A percentile compares a stretch with the other conserved stretches of the same genome.
These are phyloP conservation scores for Athene noctua DNA, from an alignment of 2,113 vertebrate genomes.

Conservation along the genomic window DNA sequence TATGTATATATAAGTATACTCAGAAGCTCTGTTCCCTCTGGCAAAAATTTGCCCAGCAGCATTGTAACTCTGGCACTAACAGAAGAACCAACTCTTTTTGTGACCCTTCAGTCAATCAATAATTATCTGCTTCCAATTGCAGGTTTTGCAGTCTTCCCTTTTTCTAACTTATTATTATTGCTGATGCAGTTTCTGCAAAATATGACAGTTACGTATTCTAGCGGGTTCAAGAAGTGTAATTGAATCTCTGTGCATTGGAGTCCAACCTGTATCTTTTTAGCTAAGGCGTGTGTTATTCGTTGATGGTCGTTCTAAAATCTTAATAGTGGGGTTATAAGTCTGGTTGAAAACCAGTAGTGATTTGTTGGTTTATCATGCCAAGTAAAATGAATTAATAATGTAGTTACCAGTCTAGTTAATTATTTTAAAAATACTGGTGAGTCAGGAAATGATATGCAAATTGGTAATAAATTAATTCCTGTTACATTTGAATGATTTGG, in stretches of 20 bases:
- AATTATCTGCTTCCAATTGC: not conserved
- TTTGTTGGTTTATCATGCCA: slow-evolving; percentile 46
- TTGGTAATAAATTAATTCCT: slow-evolving; percentile 21
- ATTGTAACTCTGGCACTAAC: not conserved
- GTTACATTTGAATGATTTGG: not conserved
- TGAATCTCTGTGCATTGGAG: not conserved
- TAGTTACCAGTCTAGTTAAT: slow-evolving; percentile 52
- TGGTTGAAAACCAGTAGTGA: slow-evolving; percentile 18
- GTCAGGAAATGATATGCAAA: slow-evolving; percentile 25
- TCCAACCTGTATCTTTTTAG: not conserved
- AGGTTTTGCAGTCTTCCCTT: not conserved
- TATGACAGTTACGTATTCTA: not conserved
- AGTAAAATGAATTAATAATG: slow-evolving; percentile 45
- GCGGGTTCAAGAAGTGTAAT: not conserved
- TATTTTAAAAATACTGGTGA: slow-evolving; percentile 33
- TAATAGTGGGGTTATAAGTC: slow-evolving; percentile 5
- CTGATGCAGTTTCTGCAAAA: slow-evolving; percentile 29
- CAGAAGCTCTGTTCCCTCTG: not conserved
- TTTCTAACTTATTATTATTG: not conserved
- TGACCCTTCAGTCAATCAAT: not conserved
- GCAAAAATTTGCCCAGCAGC: not conserved
- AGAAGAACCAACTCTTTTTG: not conserved
- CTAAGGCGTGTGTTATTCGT: not conserved
- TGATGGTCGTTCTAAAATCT: not conserved
- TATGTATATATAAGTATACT: not conserved